Conservation (phyloP, 2,797 vertebrate genomes). For the Rhinophrynus dorsalis region DNA sequence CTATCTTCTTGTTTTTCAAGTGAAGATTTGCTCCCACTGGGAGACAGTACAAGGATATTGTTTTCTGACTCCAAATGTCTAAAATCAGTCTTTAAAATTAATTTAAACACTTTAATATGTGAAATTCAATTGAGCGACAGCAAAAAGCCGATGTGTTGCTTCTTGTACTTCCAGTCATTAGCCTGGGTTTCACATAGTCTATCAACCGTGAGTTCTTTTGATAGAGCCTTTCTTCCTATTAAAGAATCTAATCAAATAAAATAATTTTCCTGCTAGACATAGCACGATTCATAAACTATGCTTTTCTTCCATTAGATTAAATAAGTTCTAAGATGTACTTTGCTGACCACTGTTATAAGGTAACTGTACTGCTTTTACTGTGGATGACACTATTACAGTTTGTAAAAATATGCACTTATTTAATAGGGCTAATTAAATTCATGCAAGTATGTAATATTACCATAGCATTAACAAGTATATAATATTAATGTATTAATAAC, state of each 20-base stretch:
- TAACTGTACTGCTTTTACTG: not conserved
- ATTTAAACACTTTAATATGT: conserved; percentile 21
- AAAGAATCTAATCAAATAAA: conserved; percentile 39
- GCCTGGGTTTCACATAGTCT: conserved; percentile 23
- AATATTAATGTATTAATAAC: too few relatives aligned
- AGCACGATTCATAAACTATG: conserved; percentile 23
- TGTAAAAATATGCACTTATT: too few relatives aligned
- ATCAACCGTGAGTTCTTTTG: conserved; percentile 21
- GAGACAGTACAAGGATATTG: not conserved
- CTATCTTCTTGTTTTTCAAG: not conserved
- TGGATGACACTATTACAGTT: too few relatives aligned
- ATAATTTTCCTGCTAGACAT: conserved; percentile 30
- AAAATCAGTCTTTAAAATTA: not conserved
- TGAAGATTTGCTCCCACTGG: not conserved
- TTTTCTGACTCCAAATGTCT: not conserved
- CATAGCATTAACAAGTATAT: too few relatives aligned
- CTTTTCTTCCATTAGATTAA: not conserved
- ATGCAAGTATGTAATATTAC: too few relatives aligned
- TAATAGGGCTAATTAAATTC: too few relatives aligned
- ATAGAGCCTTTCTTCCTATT: conserved; percentile 27
- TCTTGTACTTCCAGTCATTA: conserved; percentile 30
- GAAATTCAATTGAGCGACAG: conserved; percentile 30
- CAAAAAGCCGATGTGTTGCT: conserved; percentile 27
- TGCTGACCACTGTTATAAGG: not conserved
- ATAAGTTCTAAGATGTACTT: conserved; percentile 1